Evolutionary conservation across 2,113 vertebrate species (phyloP), one percentile per base, ranked within the genome.

Genomic region (Neodontobutis hainanensis): DNA sequence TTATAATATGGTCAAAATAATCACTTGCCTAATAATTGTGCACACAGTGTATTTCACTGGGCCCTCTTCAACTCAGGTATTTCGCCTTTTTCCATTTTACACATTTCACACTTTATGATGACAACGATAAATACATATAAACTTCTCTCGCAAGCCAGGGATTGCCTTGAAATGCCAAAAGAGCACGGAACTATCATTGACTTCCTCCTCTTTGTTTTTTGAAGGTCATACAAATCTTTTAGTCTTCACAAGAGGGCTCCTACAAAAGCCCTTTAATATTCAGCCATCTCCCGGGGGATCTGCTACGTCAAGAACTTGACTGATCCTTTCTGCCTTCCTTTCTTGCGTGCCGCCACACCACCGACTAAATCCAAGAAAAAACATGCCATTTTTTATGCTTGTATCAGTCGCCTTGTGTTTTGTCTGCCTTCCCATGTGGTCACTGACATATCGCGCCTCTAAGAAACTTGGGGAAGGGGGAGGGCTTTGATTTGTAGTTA

Each of bases 401-500:
- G 52, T 82, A 63, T 85, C 72, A 83, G 68, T 67, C 75, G 70
- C 65, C 49, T 60, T 76, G 42, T 78, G 75, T 75, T 80, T 83
- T 73, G 60, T 52, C 3, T 1, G 42, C 3, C 45, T 43, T 77
- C 73, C 73, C 79, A 65, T 16, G 71, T 80, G 83, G 82, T 85
- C 83, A 63, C 67, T 78, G 74, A 86, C 85, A 83, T 76, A 84
- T 87, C 51, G 63, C 70, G 70, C 66, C 16, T 48, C 72, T 73
- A 81, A 72, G 52, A 55, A 27, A 5, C 11, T 27, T 6, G 34
- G 32, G 7, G 4, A 5, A 9, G 15, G 48, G 60, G 4, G 71
- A 78, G 79, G 78, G 78, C 85, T 76, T 70, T 90, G 91, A 91
- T 92, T 91, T 90, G 90, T 91, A 69, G 87, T 78, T 86, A 27